Evolutionary conservation across 2,113 vertebrate genomes (phyloP), one percentile per base, ranked within the genome.

Genomic region (Xenotilapia longispinis): DNA sequence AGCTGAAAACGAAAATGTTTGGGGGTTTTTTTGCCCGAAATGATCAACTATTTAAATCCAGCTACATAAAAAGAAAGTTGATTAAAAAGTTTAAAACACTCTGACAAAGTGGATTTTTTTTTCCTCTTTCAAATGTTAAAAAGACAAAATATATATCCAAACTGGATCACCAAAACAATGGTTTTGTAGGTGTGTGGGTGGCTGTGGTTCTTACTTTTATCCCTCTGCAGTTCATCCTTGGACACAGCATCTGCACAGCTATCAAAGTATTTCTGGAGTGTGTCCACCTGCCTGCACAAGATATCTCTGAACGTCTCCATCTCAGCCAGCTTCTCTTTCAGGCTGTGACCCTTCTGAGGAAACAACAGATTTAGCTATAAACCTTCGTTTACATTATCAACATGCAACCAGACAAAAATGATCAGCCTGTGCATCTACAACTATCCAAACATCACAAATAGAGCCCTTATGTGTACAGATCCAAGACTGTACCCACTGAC

Each of bases 251-350:
- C 97, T 5, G 98, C 97, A 86, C 98, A 96, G 92, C 89, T 87
- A 54, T 97, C 96, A 73, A 97, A 97, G 94, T 96, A 96, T 33
- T 91, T 96, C 95, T 97, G 96, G 12, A 97, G 94, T 5, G 96
- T 97, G 95, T 97, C 96, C 87, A 97, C 96, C 93, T 97, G 97
- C 42, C 95, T 87, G 91, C 96, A 97, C 91, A 97, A 80, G 88
- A 99, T 99, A 57, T 99, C 99, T 93, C 98, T 97, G 95, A 99
- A 99, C 3, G 99, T 99, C 97, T 99, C 99, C 98, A 99, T 99
- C 96, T 99, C 99, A 9, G 99, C 97, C 96, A 99, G 96, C 94
- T 99, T 99, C 94, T 99, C 98, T 2, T 95, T 97, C 88, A 99
- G 97, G 94, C 98, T 99, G 95, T 98, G 97, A 33, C 98, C 98